These are phyloP conservation scores for Plebejus anna DNA, from an alignment of 2,888 invertebrate species.

Conservation along the genomic window DNA sequence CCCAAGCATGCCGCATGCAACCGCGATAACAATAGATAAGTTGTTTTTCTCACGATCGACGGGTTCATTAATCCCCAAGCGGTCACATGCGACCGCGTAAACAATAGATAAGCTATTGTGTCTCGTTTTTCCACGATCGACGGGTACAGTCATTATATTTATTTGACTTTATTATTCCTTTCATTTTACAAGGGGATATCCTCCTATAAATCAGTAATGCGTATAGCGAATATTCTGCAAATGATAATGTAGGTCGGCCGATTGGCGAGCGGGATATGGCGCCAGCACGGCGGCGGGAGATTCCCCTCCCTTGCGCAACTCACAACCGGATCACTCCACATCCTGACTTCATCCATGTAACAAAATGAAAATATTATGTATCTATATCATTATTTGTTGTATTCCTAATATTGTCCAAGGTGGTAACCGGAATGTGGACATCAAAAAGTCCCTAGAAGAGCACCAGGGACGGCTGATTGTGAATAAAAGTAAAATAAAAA, in stretches of 20 bases:
- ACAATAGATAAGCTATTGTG: too few species aligned
- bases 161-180: too few species aligned
- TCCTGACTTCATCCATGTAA: constrained; percentile 6
- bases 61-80: too few species aligned
- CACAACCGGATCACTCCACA: neutral
- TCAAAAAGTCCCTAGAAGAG: constrained; percentile 56
- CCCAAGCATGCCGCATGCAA: too few species aligned
- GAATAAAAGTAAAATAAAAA: constrained; percentile 52
- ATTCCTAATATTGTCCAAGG: constrained; percentile 21
- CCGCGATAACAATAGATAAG: too few species aligned
- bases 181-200: neutral
- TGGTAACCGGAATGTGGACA: constrained; percentile 44
- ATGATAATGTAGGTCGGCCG: constrained; percentile 34
- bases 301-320: constrained; percentile 29
- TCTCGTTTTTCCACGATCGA: too few species aligned
- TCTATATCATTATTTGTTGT: neutral
- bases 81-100: too few species aligned
- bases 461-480: constrained; percentile 51
- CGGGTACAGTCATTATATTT: too few species aligned
- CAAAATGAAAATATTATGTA: constrained; percentile 19
- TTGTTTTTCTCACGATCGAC: too few species aligned
- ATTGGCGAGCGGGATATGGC: constrained; percentile 39
- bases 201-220: neutral
- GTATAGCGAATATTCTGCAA: neutral
- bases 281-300: constrained; percentile 44